Percentiles rank a stretch among this genome's conserved stretches.
These are phyloP conservation scores for Drepana arcuata DNA, from an alignment of 1,140 invertebrate genomes.

Conservation along the genomic window DNA sequence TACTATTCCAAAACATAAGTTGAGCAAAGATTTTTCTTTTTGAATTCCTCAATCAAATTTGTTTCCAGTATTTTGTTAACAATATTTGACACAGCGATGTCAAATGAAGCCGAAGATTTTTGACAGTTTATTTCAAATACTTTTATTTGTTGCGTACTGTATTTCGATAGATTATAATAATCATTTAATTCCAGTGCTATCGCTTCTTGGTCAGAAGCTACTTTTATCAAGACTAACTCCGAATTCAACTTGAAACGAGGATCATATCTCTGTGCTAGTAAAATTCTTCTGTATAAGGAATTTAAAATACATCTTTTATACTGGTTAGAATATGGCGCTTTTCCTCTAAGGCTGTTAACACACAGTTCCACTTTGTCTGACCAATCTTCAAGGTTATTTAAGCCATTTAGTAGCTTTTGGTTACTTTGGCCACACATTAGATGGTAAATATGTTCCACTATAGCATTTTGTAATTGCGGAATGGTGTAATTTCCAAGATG, in stretches of 20 bases:
- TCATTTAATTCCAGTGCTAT: slow-evolving; percentile 7
- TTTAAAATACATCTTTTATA: slow-evolving; percentile 14
- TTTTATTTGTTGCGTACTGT: slow-evolving; percentile 11
- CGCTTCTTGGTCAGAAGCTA: slow-evolving; percentile 7
- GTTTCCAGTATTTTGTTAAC: slow-evolving; percentile 16
- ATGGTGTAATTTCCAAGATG: slow-evolving; percentile 13
- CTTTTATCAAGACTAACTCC: slow-evolving; percentile 18
- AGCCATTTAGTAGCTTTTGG: slow-evolving; percentile 9
- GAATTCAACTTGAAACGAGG: slow-evolving; percentile 18
- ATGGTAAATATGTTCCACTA: slow-evolving; percentile 13
- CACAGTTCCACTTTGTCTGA: slow-evolving; percentile 11
- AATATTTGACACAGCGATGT: slow-evolving; percentile 15
- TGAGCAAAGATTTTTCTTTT: slow-evolving; percentile 16
- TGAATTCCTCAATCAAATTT: slow-evolving; percentile 14
- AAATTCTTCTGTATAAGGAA: slow-evolving; percentile 15
- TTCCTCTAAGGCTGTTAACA: slow-evolving; percentile 8
- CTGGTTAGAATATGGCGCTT: slow-evolving; percentile 9
- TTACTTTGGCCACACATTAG: slow-evolving; percentile 10
- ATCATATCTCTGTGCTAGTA: slow-evolving; percentile 11
- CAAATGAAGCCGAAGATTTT: slow-evolving; percentile 12
- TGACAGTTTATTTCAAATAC: slow-evolving; percentile 15
- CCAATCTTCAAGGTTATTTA: slow-evolving; percentile 11
- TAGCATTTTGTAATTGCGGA: slow-evolving; percentile 11
- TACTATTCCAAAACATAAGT: slow-evolving; percentile 11
- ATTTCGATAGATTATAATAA: slow-evolving; percentile 21